Conservation (phyloP, 2,888 invertebrate species). For the Pogonocherus hispidulus region DNA sequence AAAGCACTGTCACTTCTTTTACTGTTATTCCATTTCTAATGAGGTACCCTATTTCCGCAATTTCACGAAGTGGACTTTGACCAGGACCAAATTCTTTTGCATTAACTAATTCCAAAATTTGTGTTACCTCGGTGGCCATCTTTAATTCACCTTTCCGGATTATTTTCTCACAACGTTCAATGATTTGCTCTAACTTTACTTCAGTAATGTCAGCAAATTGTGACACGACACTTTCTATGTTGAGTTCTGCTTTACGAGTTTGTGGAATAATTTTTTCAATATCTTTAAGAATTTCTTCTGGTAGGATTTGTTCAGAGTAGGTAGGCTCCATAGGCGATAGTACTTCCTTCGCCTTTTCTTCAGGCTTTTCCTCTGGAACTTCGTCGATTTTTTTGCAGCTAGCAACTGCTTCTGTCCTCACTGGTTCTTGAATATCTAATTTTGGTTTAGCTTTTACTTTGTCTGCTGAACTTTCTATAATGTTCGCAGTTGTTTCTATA, state of each 20-base stretch:
- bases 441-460: conserved; percentile 71
- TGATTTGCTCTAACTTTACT: conserved; percentile 71
- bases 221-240: conserved; percentile 60
- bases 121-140: conserved; percentile 82
- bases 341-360: conserved; percentile 69
- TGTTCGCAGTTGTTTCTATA: conserved; percentile 73
- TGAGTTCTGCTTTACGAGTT: conserved; percentile 57
- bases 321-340: conserved; percentile 74
- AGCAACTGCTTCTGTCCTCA: conserved; percentile 75
- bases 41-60: conserved; percentile 86
- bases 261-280: conserved; percentile 65
- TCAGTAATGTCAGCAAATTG: conserved; percentile 68
- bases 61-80: conserved; percentile 82
- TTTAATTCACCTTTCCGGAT: conserved; percentile 72
- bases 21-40: conserved; percentile 82
- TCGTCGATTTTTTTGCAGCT: conserved; percentile 76
- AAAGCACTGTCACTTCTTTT: conserved; percentile 83
- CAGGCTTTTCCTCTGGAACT: conserved; percentile 64
- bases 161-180: conserved; percentile 72
- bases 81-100: conserved; percentile 87
- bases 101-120: conserved; percentile 80
- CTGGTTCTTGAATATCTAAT: conserved; percentile 73
- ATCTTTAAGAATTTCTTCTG: conserved; percentile 72
- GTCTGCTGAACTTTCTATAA: conserved; percentile 67
- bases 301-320: conserved; percentile 72